Evolutionary conservation across 2,797 vertebrate genomes (phyloP).

Genomic region (Otus scops): DNA sequence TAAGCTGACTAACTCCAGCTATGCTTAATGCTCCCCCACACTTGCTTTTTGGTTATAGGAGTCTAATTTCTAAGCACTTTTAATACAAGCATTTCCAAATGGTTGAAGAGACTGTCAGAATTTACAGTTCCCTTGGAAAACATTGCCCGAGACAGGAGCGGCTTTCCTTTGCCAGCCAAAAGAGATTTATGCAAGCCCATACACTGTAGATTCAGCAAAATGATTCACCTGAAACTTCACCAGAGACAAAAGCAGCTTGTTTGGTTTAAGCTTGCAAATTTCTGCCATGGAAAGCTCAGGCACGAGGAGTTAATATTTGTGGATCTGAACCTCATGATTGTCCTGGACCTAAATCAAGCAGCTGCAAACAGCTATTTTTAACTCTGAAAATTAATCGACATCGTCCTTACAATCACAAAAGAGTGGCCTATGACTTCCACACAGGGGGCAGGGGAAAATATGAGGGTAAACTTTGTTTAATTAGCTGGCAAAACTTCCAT

Average conservation of each 20-base stretch:
- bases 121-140: not conserved
- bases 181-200: not conserved
- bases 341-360: slow-evolving; percentile 42
- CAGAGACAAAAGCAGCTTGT: not conserved
- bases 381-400: slow-evolving; percentile 55
- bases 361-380: slow-evolving; percentile 67
- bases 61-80: not conserved
- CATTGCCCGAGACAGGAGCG: not conserved
- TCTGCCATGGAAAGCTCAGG: not conserved
- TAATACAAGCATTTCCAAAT: not conserved
- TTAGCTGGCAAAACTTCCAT: not conserved
- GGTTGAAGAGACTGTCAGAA: not conserved
- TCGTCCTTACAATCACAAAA: slow-evolving; percentile 2
- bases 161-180: not conserved
- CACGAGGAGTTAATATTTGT: not conserved
- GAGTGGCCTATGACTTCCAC: not conserved
- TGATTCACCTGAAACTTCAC: slow-evolving; percentile 37
- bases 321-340: not conserved
- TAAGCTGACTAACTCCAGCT: not conserved
- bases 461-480: not conserved
- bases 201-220: not conserved
- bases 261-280: not conserved
- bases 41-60: not conserved
- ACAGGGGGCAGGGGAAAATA: not conserved
- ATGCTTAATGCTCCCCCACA: not conserved